These are phyloP conservation scores for Pissodes strobi DNA, from an alignment of 1,140 invertebrate species.

Conservation along the genomic window DNA sequence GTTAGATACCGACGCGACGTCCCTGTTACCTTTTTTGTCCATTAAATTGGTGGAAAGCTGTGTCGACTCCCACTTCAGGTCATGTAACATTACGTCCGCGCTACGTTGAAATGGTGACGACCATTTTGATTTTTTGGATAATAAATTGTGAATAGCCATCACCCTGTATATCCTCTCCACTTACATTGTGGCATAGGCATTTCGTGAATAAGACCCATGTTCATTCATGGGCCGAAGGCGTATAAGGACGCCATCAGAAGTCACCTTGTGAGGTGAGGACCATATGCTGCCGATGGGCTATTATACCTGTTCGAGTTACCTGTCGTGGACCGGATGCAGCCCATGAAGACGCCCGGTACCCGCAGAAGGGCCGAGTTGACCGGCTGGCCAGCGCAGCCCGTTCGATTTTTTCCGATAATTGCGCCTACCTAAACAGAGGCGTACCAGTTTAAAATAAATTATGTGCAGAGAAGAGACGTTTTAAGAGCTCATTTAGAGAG, in stretches of 20 bases:
- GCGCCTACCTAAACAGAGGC: conserved; percentile 18
- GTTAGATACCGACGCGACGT: no score
- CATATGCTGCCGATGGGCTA: conserved; percentile 25
- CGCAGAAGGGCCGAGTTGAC: conserved; percentile 6
- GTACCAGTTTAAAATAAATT: not conserved
- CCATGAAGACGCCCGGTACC: conserved; percentile 22
- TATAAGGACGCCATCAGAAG: conserved; percentile 12
- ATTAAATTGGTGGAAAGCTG: no score
- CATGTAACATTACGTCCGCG: no score
- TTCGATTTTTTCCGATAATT: conserved; percentile 32
- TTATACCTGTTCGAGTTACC: conserved; percentile 32
- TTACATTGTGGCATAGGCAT: no score
- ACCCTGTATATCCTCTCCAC: no score
- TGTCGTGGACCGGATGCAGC: conserved; percentile 27
- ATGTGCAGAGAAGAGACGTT: not conserved
- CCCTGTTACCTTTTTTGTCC: no score
- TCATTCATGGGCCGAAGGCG: conserved; percentile 12
- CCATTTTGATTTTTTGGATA: no score
- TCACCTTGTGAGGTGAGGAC: conserved; percentile 24
- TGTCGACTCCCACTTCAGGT: no score
- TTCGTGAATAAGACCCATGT: conserved; percentile 20
- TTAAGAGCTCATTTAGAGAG: no score
- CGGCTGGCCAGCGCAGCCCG: conserved; percentile 10
- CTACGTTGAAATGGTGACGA: no score
- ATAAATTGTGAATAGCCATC: no score